Base-by-base conservation (phyloP, 1,140 invertebrate genomes). In the Drosophila parvula region DNA sequence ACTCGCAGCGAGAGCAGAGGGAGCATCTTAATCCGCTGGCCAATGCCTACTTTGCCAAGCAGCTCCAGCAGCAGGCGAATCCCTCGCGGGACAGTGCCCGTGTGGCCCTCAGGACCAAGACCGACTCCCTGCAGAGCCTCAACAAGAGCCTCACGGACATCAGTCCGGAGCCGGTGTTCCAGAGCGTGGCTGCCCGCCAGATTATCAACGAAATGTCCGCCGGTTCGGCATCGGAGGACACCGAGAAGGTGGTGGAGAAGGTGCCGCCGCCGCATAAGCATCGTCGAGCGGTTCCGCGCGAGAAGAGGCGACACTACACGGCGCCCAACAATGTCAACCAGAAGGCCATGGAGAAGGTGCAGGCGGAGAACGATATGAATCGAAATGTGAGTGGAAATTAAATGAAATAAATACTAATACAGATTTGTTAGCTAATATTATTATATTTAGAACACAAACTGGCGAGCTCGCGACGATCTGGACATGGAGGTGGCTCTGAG, bases 231-330 rank as follows among this genome's bases (percentile, higher is more conserved):
- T 94, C 94, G 10, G 92, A 93, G 70, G 92, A 92, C 40, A 91
- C 90, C 2, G 90, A 90, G 27, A 91, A 90, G 73, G 78, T 88
- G 65, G 85, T 81, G 74, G 79, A 93, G 88, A 90, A 94, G 62
- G 78, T 91, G 70, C 58, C 92, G 83, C 63, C 91, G 47, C 56
- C 92, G 60, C 86, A 91, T 57, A 71, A 94, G 75, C 94, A 94
- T 71, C 92, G 94, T 53, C 92, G 96, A 44, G 93, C 95, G 28
- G 94, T 97, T 6, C 96, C 96, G 0, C 95, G 95, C 69, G 96
- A 97, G 81, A 97, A 97, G 91, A 93, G 97, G 45, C 93, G 97
- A 56, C 97, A 97, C 92, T 95, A 97, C 90, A 98, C 97, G 0
- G 97, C 98, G 7, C 97, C 97, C 10, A 94, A 95, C 86, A 94